Evolutionary conservation across 2,113 vertebrate species (phyloP).

Genomic region (Otus sunia): DNA sequence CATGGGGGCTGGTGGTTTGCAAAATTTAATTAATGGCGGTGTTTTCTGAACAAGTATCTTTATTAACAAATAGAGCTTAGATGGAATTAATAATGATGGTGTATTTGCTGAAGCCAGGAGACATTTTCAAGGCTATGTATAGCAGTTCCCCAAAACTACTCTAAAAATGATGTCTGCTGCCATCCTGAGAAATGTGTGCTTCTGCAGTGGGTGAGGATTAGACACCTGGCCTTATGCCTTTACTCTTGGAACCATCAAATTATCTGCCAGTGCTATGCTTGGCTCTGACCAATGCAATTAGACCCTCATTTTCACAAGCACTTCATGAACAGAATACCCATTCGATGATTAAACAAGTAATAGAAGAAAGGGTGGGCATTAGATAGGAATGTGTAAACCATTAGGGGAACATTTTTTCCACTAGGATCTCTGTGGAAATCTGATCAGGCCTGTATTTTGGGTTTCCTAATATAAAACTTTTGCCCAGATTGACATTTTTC

Average conservation of each 20-base stretch:
- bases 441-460: conserved; percentile 72
- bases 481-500: conserved; percentile 73
- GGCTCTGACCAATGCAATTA: conserved; percentile 57
- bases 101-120: neutral
- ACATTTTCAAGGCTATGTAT: neutral
- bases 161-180: conserved; percentile 39
- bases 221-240: conserved; percentile 50
- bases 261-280: conserved; percentile 67
- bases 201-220: conserved; percentile 57
- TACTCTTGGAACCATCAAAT: conserved; percentile 61
- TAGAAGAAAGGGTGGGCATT: conserved; percentile 71
- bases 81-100: neutral
- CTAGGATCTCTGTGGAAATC: conserved; percentile 74
- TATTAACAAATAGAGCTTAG: neutral
- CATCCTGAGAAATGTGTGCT: conserved; percentile 39
- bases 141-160: neutral
- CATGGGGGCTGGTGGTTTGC: neutral
- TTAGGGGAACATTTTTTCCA: conserved; percentile 74
- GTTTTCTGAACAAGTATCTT: neutral
- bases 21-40: neutral
- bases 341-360: conserved; percentile 59
- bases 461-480: conserved; percentile 75
- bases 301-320: conserved; percentile 60
- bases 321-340: conserved; percentile 62
- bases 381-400: conserved; percentile 77